Percentiles rank a stretch among this genome's conserved stretches.
Evolutionary conservation across 1,140 invertebrate genomes (phyloP).

Genomic region (Pseudomyrmex concolor): DNA sequence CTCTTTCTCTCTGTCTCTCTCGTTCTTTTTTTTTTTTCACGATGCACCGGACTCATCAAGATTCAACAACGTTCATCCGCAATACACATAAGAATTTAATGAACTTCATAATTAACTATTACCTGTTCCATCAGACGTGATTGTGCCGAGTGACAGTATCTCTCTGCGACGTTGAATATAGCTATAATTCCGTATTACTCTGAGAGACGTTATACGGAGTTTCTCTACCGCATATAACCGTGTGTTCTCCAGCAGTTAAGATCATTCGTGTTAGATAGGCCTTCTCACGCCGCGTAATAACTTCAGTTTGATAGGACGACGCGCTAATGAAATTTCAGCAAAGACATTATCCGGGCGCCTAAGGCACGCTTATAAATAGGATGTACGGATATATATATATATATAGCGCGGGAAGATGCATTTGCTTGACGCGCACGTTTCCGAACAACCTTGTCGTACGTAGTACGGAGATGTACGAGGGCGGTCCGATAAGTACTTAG

Average conservation of each 20-base stretch:
- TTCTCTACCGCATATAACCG: background rate
- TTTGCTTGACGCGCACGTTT: too few species aligned
- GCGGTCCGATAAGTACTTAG: too few species aligned
- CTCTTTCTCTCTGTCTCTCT: too few species aligned
- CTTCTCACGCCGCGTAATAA: conserved; percentile 42
- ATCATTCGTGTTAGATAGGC: conserved; percentile 16
- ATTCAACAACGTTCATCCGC: conserved; percentile 3
- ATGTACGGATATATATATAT: background rate
- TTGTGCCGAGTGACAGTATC: background rate
- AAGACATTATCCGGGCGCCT: conserved; percentile 42
- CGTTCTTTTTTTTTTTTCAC: background rate
- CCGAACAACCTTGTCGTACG: background rate
- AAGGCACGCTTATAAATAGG: background rate
- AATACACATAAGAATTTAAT: conserved; percentile 40
- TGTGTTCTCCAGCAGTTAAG: background rate
- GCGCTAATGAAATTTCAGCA: conserved; percentile 66
- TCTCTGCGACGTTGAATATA: too few species aligned
- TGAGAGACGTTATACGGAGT: conserved; percentile 1
- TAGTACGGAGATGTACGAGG: background rate
- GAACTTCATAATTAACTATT: conserved; percentile 50
- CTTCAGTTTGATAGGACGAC: conserved; percentile 63
- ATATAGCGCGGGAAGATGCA: too few species aligned
- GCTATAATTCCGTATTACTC: conserved; percentile 36
- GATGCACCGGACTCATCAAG: background rate
- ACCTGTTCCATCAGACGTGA: background rate